Evolutionary conservation across 2,113 vertebrate species (phyloP).

Genomic region (Labeo rohita): DNA sequence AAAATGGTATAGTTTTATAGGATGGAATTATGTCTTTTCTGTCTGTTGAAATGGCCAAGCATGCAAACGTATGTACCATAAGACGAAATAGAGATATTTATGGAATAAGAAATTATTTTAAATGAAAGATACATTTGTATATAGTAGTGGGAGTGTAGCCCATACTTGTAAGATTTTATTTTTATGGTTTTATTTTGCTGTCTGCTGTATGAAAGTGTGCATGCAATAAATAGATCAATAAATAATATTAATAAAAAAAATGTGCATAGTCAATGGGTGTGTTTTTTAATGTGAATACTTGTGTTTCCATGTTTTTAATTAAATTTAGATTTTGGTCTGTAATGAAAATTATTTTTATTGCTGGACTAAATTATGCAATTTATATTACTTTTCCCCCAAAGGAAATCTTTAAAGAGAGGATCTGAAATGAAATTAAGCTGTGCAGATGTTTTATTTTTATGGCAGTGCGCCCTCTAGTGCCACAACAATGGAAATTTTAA

Average conservation of each 20-base stretch:
- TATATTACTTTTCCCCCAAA: background rate
- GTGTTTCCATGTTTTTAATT: background rate
- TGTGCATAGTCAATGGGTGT: background rate
- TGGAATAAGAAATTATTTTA: conserved; percentile 74
- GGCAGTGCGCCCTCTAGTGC: background rate
- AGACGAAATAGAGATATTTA: conserved; percentile 76
- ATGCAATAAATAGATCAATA: conserved; percentile 73
- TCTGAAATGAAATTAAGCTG: background rate
- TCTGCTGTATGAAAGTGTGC: conserved; percentile 68
- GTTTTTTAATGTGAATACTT: background rate
- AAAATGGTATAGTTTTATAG: conserved; percentile 83
- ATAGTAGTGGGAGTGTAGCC: conserved; percentile 65
- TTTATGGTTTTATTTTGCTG: conserved; percentile 59
- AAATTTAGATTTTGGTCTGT: background rate
- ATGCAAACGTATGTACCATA: conserved; percentile 84
- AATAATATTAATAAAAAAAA: conserved; percentile 8
- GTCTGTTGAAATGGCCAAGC: conserved; percentile 79
- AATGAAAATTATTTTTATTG: background rate
- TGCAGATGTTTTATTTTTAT: background rate
- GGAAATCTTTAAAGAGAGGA: background rate
- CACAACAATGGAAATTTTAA: background rate
- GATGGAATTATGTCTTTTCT: conserved; percentile 68
- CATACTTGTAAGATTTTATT: conserved; percentile 69
- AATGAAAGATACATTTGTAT: conserved; percentile 74
- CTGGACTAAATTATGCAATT: background rate